Base-by-base conservation (phyloP, 2,797 vertebrate genomes). In the Morus bassanus region DNA sequence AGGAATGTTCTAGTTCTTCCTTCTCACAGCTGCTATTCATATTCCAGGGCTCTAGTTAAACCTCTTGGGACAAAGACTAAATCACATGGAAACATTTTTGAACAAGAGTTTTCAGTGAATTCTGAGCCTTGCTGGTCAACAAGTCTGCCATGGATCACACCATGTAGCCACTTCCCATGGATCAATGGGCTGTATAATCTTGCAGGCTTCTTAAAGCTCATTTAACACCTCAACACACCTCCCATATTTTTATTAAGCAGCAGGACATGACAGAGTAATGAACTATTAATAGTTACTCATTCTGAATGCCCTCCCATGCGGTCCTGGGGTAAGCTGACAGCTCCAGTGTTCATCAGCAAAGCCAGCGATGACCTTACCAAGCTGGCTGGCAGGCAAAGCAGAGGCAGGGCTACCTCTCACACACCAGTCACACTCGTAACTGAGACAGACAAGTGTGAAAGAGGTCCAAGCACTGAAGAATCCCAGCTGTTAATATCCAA, bases 1-100 rank as follows among this genome's bases (percentile, higher is more conserved):
- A 91, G 94, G 89, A 94, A 93, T 91, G 77, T 96, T 97, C 95
- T 87, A 90, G 93, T 86, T 93, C 94, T 91, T 96, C 54, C 89
- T 90, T 37, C 82, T 79, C 73, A 82, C 89, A 96, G 83, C 83
- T 91, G 91, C 85, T 96, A 90, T 88, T 95, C 94, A 73, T 93
- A 94, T 86, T 88, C 57, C 68, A 92, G 57, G 76, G 64, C 87
- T 91, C 41, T 28, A 57, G 64, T 39, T 74, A 94, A 95, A 89
- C 50, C 94, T 86, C 93, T 37, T 84, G 94, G 67, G 89, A 90
- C 43, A 67, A 78, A 89, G 56, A 51, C 41, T 27, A 94, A 69
- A 39, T 86, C 80, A 73, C 9, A 28, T 45, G 69, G 88, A 75
- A 91, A 54, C 51, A 70, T 30, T 93, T 37, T 19, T 21, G 37